phyloP scores from a whole-genome alignment of 2,113 vertebrate genomes.

The Piaya cayana region DNA sequence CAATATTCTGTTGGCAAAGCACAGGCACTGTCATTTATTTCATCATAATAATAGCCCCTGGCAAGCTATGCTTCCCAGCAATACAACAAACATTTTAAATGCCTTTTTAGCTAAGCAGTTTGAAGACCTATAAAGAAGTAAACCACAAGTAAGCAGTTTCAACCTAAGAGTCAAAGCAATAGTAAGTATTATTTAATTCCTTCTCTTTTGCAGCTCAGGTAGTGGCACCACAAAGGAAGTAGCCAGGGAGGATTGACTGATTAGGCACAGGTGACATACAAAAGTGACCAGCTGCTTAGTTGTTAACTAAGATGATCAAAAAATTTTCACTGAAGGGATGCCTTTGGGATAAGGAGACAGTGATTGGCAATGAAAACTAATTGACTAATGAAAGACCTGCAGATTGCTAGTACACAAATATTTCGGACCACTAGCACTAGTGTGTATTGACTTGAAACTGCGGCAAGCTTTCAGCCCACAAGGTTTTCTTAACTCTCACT shows the following conservation, averaged over 20 bases:
- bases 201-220: not conserved
- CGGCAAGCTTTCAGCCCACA: not conserved
- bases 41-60: slow-evolving; percentile 44
- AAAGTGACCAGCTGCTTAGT: not conserved
- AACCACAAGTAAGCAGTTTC: slow-evolving; percentile 1
- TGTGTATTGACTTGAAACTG: not conserved
- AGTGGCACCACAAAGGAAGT: not conserved
- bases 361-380: not conserved
- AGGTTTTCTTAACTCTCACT: not conserved
- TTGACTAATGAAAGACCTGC: not conserved
- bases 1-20: slow-evolving; percentile 33
- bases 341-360: not conserved
- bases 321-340: not conserved
- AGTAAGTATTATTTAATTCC: slow-evolving; percentile 1
- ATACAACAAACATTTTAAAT: slow-evolving; percentile 33
- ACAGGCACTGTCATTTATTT: slow-evolving; percentile 22
- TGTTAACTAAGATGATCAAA: not conserved
- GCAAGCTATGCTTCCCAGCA: slow-evolving; percentile 32
- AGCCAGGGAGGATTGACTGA: not conserved
- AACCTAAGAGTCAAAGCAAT: slow-evolving; percentile 22
- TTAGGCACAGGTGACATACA: not conserved
- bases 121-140: slow-evolving; percentile 24
- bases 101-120: slow-evolving; percentile 18
- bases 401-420: not conserved
- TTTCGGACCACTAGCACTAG: not conserved